Evolutionary conservation across 2,888 invertebrate genomes (phyloP), one percentile per base, ranked within the genome.

Genomic region (Melanargia galathea): DNA sequence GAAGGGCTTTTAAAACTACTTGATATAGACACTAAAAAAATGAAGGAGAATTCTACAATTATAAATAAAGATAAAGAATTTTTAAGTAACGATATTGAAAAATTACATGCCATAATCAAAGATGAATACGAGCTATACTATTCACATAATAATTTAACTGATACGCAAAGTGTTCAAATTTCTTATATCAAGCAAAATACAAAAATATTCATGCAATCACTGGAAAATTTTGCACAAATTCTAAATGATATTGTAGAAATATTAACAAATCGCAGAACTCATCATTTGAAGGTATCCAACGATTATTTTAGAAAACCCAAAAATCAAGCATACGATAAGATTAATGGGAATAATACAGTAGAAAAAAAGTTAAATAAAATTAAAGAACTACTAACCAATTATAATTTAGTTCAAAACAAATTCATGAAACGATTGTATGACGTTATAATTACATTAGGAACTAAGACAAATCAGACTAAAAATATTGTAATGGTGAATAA

Each of bases 361-460:
- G 62, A 65, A 2, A 67, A 75, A 60, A 72, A 75, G 22, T 71
- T 84, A 16, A 64, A 73, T 18, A 79, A 74, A 51, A 66, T 88
- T 2, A 84, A 79, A 71, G 65, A 69, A 20, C 64, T 86, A 3
- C 67, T 88, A 5, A 18, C 76, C 3, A 80, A 73, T 62, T 86
- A 85, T 67, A 83, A 85, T 70, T 65, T 82, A 13, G 62, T 84
- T 35, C 87, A 88, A 68, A 88, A 84, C 62, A 76, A 69, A 13
- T 86, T 89, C 65, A 75, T 88, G 69, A 78, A 73, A 55, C 79
- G 75, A 67, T 83, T 90, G 71, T 83, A 80, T 63, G 70, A 81
- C 13, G 64, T 79, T 13, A 58, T 89, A 22, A 72, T 66, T 5
- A 72, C 72, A 51, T 70, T 80, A 55, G 77, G 82, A 57, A 66